These are phyloP conservation scores for Petrocephalus schoutedeni DNA, from an alignment of 2,797 vertebrate genomes.

Conservation along the genomic window DNA sequence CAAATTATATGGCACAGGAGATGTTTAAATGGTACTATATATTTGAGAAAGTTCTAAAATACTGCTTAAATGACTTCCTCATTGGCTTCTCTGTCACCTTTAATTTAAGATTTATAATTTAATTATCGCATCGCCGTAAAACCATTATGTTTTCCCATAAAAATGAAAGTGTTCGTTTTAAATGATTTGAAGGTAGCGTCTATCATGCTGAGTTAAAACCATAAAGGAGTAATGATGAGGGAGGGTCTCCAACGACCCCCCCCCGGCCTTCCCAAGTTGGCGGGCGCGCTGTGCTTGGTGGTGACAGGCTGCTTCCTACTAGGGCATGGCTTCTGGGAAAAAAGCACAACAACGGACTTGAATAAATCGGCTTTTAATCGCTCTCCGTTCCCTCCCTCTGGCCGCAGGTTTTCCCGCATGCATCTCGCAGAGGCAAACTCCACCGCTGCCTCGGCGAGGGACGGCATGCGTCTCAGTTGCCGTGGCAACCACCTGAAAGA, in stretches of 20 bases:
- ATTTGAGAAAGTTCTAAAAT: neutral
- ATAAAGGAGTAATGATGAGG: neutral
- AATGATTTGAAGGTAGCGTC: neutral
- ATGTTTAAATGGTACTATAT: neutral
- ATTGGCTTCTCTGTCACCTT: neutral
- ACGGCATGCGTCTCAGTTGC: neutral
- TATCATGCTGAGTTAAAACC: neutral
- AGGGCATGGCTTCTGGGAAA: neutral
- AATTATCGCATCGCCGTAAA: conserved; percentile 12
- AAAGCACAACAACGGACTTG: neutral
- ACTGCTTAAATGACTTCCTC: neutral
- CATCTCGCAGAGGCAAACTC: neutral
- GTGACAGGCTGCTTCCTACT: neutral
- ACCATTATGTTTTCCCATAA: conserved; percentile 20
- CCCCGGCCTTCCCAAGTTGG: too few species aligned
- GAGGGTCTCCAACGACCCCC: neutral
- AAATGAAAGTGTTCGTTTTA: conserved; percentile 16
- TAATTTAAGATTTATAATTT: conserved; percentile 21
- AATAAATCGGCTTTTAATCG: neutral
- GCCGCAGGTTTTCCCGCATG: neutral
- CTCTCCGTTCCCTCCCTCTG: neutral
- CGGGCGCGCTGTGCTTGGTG: neutral
- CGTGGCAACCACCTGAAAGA: neutral
- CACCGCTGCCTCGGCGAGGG: neutral
- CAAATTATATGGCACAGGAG: neutral